Evolutionary conservation across 92 coral and sea anemone species (phyloP), one percentile per base, ranked within the genome.

Genomic region (Umimayanthus kanabou): DNA sequence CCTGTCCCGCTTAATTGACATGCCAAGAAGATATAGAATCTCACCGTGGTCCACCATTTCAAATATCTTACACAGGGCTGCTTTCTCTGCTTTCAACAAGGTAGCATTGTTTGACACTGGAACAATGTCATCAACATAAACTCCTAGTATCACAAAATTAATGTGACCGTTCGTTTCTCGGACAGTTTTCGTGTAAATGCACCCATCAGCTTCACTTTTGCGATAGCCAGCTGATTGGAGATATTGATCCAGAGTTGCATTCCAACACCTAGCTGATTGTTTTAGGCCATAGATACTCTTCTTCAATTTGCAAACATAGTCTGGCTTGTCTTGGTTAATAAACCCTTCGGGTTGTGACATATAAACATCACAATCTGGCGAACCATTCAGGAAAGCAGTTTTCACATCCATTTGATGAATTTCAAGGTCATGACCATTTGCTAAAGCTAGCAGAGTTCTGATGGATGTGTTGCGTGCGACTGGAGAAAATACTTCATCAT

Each of bases 251-350:
- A 88, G 91, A 49, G 91, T 88, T 28, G 81, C 40, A 55, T 88
- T 88, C 91, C 91, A 88, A 75, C 91, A 82, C 30, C 91, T 37
- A 81, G 91, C 91, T 64, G 92, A 90, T 73, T 80, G 92, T 49
- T 86, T 90, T n/a, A 90, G 77, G 39, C 93, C 93, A 87, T 82
- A 81, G 76, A 88, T 73, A 58, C 90, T 88, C 70, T 75, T 90
- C 76, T 81, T 80, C 87, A 87, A 28, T 53, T 88, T 88, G 78
- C 93, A 91, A 83, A 91, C 87, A 73, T 91, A 81, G 37, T 91
- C 81, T 70, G 92, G 94, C 76, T 57, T 85, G 88, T 80, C 90
- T 42, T 90, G 92, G 72, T 89, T 90, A 53, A 89, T 88, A 81
- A 85, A 89, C 58, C 92, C 88, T 91, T 89, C 92, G 84, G 23